Base-by-base conservation (phyloP, 1,140 invertebrate species). In the Harpegnathos saltator region DNA sequence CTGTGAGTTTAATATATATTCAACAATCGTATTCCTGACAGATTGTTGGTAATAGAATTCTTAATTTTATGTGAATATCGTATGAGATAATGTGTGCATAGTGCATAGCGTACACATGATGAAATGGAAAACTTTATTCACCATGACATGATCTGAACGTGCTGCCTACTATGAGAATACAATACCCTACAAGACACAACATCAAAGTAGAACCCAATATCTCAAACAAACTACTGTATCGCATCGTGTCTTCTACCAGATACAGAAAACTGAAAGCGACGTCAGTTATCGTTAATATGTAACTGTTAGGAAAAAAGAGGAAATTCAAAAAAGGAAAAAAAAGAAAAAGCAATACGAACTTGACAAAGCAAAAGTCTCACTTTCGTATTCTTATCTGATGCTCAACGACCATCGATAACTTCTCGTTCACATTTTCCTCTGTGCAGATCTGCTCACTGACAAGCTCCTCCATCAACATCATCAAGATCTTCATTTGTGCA, bases 171-270 rank as follows among this genome's bases (percentile, higher is more conserved):
- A 82, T 89, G 26, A 92, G 83, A 44, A 90, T 87, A 69, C 90
- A 92, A 77, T 91, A 92, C 63, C 86, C 90, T 17, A 91, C 69
- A 44, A 91, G 88, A 75, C 91, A 92, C 63, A 91, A 91, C 33
- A 90, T 91, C 69, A 91, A 69, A 0, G 90, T 92, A 54, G 89
- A 91, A 5, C 90, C 90, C 14, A 91, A 56, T 38, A 91, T 83
- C 78, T 92, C 90, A 5, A 92, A 83, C 14, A 92, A 78, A 62
- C 89, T 89, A 58, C 90, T 84, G 69, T 89, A 82, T 59, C 90
- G 91, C 50, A 92, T 63, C 22, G 89, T 82, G 19, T 82, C 63
- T 72, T 92, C 90, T 26, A 90, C 84, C 3, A 80, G 38, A 4
- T 50, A 63, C 17, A 89, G 68, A 12, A 92, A 90, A 50, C 91